phyloP scores from a whole-genome alignment of 2,113 vertebrate species.

The human region DNA sequence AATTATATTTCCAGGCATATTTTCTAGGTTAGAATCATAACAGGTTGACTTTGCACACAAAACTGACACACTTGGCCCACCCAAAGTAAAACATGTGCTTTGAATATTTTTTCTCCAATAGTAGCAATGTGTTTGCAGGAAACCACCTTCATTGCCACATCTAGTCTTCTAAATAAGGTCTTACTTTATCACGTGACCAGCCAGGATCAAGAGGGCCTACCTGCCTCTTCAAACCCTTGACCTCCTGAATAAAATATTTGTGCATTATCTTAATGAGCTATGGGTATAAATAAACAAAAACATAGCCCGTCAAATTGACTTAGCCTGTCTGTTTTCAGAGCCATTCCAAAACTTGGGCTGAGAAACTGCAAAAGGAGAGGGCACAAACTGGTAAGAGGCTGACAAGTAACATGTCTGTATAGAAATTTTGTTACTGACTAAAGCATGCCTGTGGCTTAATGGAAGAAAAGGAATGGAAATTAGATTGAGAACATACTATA shows the following conservation, averaged over 20 bases:
- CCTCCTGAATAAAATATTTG: slow-evolving; percentile 1
- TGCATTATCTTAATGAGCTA: not conserved
- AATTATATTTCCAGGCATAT: slow-evolving; percentile 42
- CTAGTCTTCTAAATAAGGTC: not conserved
- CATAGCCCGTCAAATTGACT: not conserved
- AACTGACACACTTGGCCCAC: slow-evolving; percentile 12
- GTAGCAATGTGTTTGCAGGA: not conserved
- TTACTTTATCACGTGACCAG: not conserved
- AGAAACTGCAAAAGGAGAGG: not conserved
- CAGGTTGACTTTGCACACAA: slow-evolving; percentile 7
- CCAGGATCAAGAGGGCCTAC: not conserved
- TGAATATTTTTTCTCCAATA: not conserved
- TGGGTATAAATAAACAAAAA: not conserved
- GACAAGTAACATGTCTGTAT: not conserved
- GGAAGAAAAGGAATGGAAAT: not conserved
- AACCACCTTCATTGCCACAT: not conserved
- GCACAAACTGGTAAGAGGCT: not conserved
- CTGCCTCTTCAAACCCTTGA: not conserved
- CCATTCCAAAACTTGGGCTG: not conserved
- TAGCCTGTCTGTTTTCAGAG: not conserved
- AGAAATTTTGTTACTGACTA: not conserved
- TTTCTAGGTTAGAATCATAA: slow-evolving; percentile 38
- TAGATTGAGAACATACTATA: not conserved
- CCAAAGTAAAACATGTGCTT: slow-evolving; percentile 21
- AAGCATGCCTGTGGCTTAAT: not conserved